A percentile compares a stretch with the other conserved stretches of the same genome.
Conservation (phyloP, 2,797 vertebrate genomes). For the Eremophila alpestris region DNA sequence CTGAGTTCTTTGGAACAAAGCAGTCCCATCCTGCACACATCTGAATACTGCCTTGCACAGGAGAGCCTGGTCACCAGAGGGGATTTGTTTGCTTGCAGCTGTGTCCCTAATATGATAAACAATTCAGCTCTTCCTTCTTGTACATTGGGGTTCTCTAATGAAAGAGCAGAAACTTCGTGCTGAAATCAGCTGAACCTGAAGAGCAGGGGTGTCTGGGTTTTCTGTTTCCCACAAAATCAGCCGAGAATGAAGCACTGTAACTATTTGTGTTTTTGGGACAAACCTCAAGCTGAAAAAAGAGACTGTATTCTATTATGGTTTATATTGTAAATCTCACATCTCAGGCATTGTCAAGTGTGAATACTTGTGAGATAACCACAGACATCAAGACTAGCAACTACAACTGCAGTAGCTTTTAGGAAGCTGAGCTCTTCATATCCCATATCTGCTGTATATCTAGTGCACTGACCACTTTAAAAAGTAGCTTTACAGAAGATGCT, state of each 20-base stretch:
- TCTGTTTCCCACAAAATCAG: background rate
- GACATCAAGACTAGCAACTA: background rate
- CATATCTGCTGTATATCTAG: background rate
- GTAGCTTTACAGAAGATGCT: background rate
- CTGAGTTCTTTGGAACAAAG: background rate
- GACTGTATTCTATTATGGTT: background rate
- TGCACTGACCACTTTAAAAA: background rate
- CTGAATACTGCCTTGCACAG: rapidly evolving
- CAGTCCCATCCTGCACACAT: rapidly evolving
- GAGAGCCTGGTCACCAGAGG: background rate
- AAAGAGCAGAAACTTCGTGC: background rate
- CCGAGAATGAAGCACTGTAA: background rate
- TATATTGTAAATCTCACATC: background rate
- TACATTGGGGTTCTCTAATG: background rate
- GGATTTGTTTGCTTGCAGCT: background rate
- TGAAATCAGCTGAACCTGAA: background rate
- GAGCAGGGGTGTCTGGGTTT: background rate
- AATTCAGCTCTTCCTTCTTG: background rate
- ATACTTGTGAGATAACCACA: slow-evolving; percentile 3
- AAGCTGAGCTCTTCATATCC: background rate
- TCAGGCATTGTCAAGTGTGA: background rate
- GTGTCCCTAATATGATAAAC: background rate
- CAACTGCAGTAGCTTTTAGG: background rate
- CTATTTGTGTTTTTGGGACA: background rate
- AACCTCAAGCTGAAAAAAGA: background rate